Percentiles rank a stretch among this genome's conserved stretches.
Evolutionary conservation across 1,140 invertebrate species (phyloP).

Genomic region (Drosophila albomicans): DNA sequence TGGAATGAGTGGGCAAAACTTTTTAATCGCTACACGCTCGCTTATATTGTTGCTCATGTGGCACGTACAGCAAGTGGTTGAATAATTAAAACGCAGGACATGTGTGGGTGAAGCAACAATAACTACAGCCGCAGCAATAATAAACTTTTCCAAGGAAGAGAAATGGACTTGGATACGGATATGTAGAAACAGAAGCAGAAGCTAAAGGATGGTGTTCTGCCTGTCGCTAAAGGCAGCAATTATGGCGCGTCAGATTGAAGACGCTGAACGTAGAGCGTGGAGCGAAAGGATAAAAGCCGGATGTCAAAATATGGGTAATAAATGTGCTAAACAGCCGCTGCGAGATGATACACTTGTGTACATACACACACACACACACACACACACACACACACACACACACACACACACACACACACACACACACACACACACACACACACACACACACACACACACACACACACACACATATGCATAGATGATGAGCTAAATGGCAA

Average conservation of each 20-base stretch:
- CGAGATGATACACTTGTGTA: constrained; percentile 70
- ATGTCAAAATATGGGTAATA: constrained; percentile 78
- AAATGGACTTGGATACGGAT: neutral
- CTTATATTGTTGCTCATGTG: constrained; percentile 14
- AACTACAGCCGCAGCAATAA: constrained; percentile 39
- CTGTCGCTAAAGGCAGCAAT: constrained; percentile 63
- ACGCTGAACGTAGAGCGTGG: constrained; percentile 27
- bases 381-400: constrained; percentile 16
- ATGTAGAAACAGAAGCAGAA: neutral
- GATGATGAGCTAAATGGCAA: constrained; percentile 75
- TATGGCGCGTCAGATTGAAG: constrained; percentile 45
- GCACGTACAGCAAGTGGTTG: constrained; percentile 19
- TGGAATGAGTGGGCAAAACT: neutral
- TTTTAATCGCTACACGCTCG: constrained; percentile 33
- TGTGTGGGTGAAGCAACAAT: constrained; percentile 23
- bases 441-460: constrained; percentile 13
- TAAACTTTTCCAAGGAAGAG: constrained; percentile 28
- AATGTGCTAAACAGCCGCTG: constrained; percentile 63
- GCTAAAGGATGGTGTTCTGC: neutral
- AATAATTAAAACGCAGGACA: constrained; percentile 43
- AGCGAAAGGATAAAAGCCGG: constrained; percentile 80
- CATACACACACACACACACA: constrained; percentile 3
- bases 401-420: constrained; percentile 16
- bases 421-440: constrained; percentile 5
- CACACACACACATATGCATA: constrained; percentile 23